phyloP scores from a whole-genome alignment of 2,888 invertebrate species.

The Neoascia interrupta region DNA sequence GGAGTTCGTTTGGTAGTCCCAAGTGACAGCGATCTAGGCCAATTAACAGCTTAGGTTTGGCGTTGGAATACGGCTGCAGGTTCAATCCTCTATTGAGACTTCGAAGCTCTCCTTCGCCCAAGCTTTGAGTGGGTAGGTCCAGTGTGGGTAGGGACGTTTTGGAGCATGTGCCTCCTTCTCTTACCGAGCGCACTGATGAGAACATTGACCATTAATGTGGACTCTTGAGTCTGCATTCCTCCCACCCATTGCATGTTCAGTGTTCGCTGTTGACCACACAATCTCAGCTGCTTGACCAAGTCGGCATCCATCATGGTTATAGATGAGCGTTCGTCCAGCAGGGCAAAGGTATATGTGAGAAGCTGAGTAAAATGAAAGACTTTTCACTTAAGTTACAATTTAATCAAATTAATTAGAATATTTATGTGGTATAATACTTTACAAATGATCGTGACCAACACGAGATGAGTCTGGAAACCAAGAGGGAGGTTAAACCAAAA shows the following conservation, averaged over 20 bases:
- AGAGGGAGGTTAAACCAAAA: no score
- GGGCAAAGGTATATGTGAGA: slow-evolving; percentile 11
- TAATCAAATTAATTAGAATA: no score
- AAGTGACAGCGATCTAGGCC: slow-evolving; percentile 45
- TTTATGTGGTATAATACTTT: no score
- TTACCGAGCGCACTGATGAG: slow-evolving; percentile 36
- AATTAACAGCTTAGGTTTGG: no score
- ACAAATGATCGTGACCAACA: no score
- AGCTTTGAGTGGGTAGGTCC: slow-evolving; percentile 4
- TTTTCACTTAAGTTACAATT: no score
- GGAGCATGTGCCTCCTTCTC: slow-evolving; percentile 3
- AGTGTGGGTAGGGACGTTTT: slow-evolving; percentile 20
- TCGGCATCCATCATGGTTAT: slow-evolving; percentile 38
- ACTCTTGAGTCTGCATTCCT: slow-evolving; percentile 10
- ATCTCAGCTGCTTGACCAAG: slow-evolving; percentile 37
- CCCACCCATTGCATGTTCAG: slow-evolving; percentile 65
- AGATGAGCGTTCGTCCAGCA: slow-evolving; percentile 51
- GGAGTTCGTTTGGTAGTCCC: slow-evolving; percentile 10
- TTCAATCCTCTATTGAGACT: neutral
- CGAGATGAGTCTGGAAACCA: no score
- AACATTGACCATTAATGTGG: slow-evolving; percentile 26
- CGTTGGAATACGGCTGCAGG: slow-evolving; percentile 19
- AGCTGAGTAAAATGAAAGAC: no score
- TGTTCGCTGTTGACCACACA: slow-evolving; percentile 32
- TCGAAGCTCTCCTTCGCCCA: neutral